Evolutionary conservation across 1,140 invertebrate genomes (phyloP).

Genomic region (Acromyrmex charruanus): DNA sequence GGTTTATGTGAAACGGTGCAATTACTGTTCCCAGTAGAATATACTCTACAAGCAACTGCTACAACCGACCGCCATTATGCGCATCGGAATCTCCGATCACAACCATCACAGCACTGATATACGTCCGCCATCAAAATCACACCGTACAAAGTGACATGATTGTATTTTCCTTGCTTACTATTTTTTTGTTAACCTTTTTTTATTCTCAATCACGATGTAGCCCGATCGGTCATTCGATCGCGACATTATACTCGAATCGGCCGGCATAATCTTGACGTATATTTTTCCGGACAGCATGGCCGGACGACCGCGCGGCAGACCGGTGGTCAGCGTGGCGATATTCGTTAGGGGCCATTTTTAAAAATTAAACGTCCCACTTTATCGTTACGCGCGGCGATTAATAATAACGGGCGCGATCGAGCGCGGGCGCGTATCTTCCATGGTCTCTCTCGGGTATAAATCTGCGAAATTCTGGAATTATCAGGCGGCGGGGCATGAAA

Average conservation of each 20-base stretch:
- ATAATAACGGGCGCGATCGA: slow-evolving; percentile 75
- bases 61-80: slow-evolving; percentile 17
- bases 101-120: slow-evolving; percentile 40
- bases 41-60: neutral
- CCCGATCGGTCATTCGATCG: slow-evolving; percentile 49
- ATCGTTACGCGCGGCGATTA: slow-evolving; percentile 74
- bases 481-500: slow-evolving; percentile 79
- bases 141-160: slow-evolving; percentile 32
- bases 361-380: slow-evolving; percentile 76
- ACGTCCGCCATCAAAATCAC: slow-evolving; percentile 50
- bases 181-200: slow-evolving; percentile 14
- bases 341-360: slow-evolving; percentile 73
- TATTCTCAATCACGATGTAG: slow-evolving; percentile 48
- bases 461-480: slow-evolving; percentile 78
- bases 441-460: slow-evolving; percentile 76
- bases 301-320: neutral
- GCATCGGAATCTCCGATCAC: slow-evolving; percentile 21
- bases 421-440: slow-evolving; percentile 72
- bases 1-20: slow-evolving; percentile 28
- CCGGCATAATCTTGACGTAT: slow-evolving; percentile 63
- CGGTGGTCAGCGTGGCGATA: slow-evolving; percentile 63
- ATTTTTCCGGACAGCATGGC: slow-evolving; percentile 52
- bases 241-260: slow-evolving; percentile 59
- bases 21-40: slow-evolving; percentile 14
- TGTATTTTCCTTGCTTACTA: slow-evolving; percentile 26